Percentiles rank a stretch among this genome's conserved stretches.
Conservation (phyloP, 2,113 vertebrate species). For the Bos indicus region DNA sequence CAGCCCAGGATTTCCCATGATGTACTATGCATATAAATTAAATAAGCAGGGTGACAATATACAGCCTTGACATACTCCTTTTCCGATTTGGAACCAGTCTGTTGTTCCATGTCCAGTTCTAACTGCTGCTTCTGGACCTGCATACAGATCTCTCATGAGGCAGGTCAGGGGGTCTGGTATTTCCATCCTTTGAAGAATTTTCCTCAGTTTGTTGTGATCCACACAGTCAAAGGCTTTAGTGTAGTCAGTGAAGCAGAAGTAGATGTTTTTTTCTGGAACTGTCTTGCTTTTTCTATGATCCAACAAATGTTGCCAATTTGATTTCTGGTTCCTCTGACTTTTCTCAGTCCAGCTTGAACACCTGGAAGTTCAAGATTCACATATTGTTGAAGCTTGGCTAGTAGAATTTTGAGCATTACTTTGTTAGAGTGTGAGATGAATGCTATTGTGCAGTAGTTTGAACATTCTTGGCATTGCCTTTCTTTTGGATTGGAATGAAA, state of each 20-base stretch:
- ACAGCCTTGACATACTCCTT: background rate
- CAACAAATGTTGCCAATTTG: background rate
- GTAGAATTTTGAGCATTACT: background rate
- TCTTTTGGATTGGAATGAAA: background rate
- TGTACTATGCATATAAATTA: background rate
- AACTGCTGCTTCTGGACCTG: background rate
- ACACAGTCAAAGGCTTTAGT: background rate
- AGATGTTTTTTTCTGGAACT: background rate
- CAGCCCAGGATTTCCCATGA: background rate
- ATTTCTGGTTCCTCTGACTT: background rate
- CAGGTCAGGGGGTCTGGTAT: background rate
- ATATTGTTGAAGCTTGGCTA: background rate
- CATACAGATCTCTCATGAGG: background rate
- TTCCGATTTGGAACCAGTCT: background rate
- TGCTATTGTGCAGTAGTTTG: background rate
- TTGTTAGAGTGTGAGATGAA: background rate
- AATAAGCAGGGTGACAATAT: background rate
- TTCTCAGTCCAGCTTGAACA: background rate
- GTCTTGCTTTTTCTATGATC: background rate
- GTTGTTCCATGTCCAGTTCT: background rate
- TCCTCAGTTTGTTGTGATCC: background rate
- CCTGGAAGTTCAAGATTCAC: background rate
- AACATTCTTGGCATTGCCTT: background rate
- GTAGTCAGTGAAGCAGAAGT: background rate
- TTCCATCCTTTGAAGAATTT: background rate